Conservation (phyloP, 2,888 invertebrate species). For the Drosophila tanythrix region DNA sequence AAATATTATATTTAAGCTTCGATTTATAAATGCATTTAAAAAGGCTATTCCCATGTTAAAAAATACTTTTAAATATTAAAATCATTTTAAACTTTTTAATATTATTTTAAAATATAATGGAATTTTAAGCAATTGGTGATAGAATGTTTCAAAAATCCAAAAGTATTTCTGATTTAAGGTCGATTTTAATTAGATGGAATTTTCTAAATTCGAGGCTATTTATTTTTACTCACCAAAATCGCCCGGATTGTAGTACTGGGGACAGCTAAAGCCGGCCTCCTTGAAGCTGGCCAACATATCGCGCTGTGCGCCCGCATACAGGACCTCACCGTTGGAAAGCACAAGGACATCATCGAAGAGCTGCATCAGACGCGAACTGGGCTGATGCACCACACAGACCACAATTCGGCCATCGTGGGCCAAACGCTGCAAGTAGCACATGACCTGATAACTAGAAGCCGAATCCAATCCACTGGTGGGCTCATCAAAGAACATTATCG, state of each 20-base stretch:
- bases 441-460: slow-evolving; percentile 92
- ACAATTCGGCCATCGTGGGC: slow-evolving; percentile 93
- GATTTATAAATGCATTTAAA: neutral
- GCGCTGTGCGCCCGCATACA: slow-evolving; percentile 91
- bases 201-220: too few species aligned
- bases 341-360: slow-evolving; percentile 95
- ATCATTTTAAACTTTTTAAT: too few species aligned
- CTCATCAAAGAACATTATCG: slow-evolving; percentile 97
- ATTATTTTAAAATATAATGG: too few species aligned
- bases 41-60: neutral
- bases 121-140: too few species aligned
- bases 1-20: neutral
- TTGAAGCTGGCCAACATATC: slow-evolving; percentile 90
- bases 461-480: slow-evolving; percentile 95
- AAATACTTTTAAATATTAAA: neutral
- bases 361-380: slow-evolving; percentile 92
- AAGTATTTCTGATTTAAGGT: neutral
- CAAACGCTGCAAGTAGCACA: slow-evolving; percentile 90
- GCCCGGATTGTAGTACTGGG: slow-evolving; percentile 95
- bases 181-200: neutral
- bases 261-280: slow-evolving; percentile 90
- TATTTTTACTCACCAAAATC: slow-evolving; percentile 89
- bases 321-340: slow-evolving; percentile 90
- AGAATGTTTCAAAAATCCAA: too few species aligned
- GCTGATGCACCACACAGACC: slow-evolving; percentile 95